Conservation (phyloP, 1,140 invertebrate species). For the Drosophila ficusphila region DNA sequence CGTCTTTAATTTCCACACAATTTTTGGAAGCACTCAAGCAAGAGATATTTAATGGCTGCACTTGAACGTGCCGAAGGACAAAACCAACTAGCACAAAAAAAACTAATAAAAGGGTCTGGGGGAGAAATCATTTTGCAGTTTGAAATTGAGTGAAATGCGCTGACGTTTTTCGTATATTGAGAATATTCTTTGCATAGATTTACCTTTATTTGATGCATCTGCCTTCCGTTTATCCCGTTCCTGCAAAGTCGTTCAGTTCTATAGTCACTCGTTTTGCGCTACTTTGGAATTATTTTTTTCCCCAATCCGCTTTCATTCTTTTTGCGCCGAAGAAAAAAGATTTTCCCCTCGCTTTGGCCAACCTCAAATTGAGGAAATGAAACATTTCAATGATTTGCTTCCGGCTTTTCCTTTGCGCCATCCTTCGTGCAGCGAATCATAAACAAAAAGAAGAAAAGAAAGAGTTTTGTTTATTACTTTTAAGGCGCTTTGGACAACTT, state of each 20-base stretch:
- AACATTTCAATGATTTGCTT: slow-evolving; percentile 78
- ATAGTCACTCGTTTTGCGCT: slow-evolving; percentile 1
- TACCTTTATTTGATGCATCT: slow-evolving; percentile 37
- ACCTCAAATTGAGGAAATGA: slow-evolving; percentile 75
- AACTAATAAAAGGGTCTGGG: not conserved
- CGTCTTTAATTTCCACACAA: slow-evolving; percentile 64
- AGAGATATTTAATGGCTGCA: slow-evolving; percentile 76
- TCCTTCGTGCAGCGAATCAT: slow-evolving; percentile 11
- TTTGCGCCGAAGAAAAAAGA: slow-evolving; percentile 30
- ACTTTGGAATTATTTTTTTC: slow-evolving; percentile 38
- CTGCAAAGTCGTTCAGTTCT: not conserved
- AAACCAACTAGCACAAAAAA: slow-evolving; percentile 17
- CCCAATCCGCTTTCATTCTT: slow-evolving; percentile 36
- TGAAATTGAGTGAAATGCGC: slow-evolving; percentile 40
- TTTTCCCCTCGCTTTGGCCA: slow-evolving; percentile 18
- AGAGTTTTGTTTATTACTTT: slow-evolving; percentile 52
- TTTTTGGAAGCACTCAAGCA: slow-evolving; percentile 65
- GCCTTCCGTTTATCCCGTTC: not conserved
- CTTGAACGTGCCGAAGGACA: slow-evolving; percentile 68
- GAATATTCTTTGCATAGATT: slow-evolving; percentile 39
- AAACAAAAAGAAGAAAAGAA: slow-evolving; percentile 21
- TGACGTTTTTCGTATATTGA: slow-evolving; percentile 21
- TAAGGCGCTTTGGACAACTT: slow-evolving; percentile 51
- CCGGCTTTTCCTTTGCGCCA: slow-evolving; percentile 46
- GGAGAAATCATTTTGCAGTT: slow-evolving; percentile 9